Conservation (phyloP, 1,140 invertebrate species). For the Bombus huntii region DNA sequence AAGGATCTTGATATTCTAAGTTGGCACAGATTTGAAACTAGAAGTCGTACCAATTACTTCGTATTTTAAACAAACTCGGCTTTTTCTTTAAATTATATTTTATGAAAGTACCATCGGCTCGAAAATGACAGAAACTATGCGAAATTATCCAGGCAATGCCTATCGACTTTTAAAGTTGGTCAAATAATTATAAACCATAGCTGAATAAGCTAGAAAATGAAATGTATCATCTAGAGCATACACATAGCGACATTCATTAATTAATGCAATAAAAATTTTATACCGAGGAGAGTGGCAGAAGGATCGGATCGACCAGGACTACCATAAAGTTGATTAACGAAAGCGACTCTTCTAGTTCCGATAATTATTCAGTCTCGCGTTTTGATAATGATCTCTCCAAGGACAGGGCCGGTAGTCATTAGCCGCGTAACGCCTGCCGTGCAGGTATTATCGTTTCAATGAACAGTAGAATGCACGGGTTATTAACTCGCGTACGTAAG, state of each 20-base stretch:
- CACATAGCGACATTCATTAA: neutral
- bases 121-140: too few relatives aligned
- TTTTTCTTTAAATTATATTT: too few relatives aligned
- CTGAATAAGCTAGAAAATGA: neutral
- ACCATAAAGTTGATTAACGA: constrained; percentile 36
- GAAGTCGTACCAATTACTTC: too few relatives aligned
- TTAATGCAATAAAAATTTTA: neutral
- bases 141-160: too few relatives aligned
- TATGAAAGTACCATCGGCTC: too few relatives aligned
- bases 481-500: constrained; percentile 48
- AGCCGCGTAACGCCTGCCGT: constrained; percentile 25
- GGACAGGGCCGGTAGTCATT: constrained; percentile 43
- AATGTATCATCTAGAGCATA: neutral
- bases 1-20: too few relatives aligned
- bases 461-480: constrained; percentile 52
- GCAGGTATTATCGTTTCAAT: constrained; percentile 51
- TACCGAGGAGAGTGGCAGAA: too few relatives aligned
- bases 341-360: constrained; percentile 42
- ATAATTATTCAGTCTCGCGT: constrained; percentile 42
- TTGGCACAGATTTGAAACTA: too few relatives aligned
- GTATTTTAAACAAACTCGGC: too few relatives aligned
- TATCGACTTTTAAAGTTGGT: too few relatives aligned
- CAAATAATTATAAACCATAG: too few relatives aligned
- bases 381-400: constrained; percentile 46
- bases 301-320: too few relatives aligned